Evolutionary conservation across 2,888 invertebrate species (phyloP).

Genomic region (Scelioninae gen. 2): DNA sequence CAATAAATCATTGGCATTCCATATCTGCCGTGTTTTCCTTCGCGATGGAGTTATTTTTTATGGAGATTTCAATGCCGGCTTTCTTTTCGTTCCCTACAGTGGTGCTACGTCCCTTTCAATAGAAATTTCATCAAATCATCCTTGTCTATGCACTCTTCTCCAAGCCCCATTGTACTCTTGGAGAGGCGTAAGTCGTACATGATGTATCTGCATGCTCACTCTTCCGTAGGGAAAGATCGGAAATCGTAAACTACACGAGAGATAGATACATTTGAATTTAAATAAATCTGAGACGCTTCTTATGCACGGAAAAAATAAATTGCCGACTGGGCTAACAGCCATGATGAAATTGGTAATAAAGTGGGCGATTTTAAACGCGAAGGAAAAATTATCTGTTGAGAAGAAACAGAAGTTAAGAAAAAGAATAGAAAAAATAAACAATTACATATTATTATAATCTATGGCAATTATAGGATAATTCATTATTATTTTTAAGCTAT

Average conservation of each 20-base stretch:
- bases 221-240: constrained; percentile 62
- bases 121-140: constrained; percentile 69
- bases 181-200: constrained; percentile 62
- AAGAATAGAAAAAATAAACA: too few relatives aligned
- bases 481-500: too few relatives aligned
- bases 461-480: too few relatives aligned
- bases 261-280: constrained; percentile 71
- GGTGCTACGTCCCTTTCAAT: constrained; percentile 57
- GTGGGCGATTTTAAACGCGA: constrained; percentile 7
- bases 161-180: constrained; percentile 62
- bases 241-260: constrained; percentile 73
- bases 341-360: constrained; percentile 17
- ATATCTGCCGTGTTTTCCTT: constrained; percentile 57
- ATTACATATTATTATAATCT: too few relatives aligned
- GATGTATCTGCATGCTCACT: constrained; percentile 65
- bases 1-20: constrained; percentile 35
- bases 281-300: constrained; percentile 56
- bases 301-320: constrained; percentile 47
- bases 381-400: too few relatives aligned
- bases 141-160: constrained; percentile 63
- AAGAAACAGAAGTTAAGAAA: too few relatives aligned
- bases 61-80: constrained; percentile 67
- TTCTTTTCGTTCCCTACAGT: constrained; percentile 49
- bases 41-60: constrained; percentile 64
- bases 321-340: not conserved